Evolutionary conservation across 2,113 vertebrate species (phyloP), one percentile per base, ranked within the genome.

Genomic region (Sterrhoptilus dennistouni): DNA sequence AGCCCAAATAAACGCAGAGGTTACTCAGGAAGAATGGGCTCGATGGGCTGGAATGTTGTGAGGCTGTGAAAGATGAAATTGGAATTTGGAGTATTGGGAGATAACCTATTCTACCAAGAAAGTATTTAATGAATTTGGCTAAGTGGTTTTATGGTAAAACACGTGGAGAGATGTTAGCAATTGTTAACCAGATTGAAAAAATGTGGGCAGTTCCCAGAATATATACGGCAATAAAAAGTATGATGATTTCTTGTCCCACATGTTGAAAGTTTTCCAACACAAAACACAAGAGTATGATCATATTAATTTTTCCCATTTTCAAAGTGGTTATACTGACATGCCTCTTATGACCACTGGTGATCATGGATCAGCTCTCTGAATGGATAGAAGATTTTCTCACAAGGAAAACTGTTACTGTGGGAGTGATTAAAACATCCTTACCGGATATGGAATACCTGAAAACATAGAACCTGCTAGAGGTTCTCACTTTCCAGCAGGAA

Each of bases 31-130:
- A 68, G 19, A 74, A 63, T 0, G 0, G 16, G n/a, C 11, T 79
- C 0, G 0, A 4, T n/a, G 20, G 25, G 38, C 11, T 38, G 38
- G 22, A 45, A n/a, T 64, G 19, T 5, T 52, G 14, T 4, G 19
- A 83, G 17, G 29, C 44, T 64, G 23, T 47, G 66, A 53, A 64
- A 79, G 29, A 47, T 27, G 25, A 63, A 74, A 42, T 8, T 64
- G 27, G 29, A 63, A 59, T 74, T 64, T 59, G 42, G 22, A 42
- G n/a, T 64, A 20, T 1, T 57, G 14, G 19, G n/a, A 20, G 23
- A 74, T 47, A 68, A 35, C 11, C 3, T 40, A 11, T 53, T 69
- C 66, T 42, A 80, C 7, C 50, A 42, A 69, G 66, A 42, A 74
- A 74, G 24, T 57, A 77, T 45, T 64, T 47, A 42, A 70, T 47